These are phyloP conservation scores for Platysteira castanea DNA, from an alignment of 2,113 vertebrate species.

Conservation along the genomic window DNA sequence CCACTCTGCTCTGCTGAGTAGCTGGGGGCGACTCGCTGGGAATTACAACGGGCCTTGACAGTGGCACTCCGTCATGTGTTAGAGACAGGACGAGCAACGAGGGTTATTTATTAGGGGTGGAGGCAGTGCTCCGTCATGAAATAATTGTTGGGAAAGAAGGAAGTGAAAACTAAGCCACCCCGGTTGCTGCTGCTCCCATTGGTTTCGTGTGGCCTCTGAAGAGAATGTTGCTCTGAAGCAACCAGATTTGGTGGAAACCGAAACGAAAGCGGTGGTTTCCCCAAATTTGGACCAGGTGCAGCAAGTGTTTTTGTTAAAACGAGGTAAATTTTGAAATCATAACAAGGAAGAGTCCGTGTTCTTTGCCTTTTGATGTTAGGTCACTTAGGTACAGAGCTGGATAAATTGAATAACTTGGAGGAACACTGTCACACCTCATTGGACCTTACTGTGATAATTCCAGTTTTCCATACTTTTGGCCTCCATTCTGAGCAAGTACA, in stretches of 20 bases:
- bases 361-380: background rate
- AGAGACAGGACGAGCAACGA: background rate
- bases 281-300: background rate
- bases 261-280: background rate
- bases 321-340: background rate
- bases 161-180: background rate
- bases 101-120: constrained; percentile 5
- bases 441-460: background rate
- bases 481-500: background rate
- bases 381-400: background rate
- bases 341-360: background rate
- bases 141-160: background rate
- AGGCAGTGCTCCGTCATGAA: background rate
- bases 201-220: background rate
- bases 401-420: background rate
- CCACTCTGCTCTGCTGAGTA: background rate
- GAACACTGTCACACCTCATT: background rate
- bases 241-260: background rate
- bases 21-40: background rate
- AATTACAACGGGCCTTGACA: background rate
- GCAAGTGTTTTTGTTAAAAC: background rate
- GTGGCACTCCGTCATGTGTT: background rate
- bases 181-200: background rate
- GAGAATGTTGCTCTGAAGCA: background rate
- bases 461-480: background rate